Conservation (phyloP, 2,888 invertebrate species). For the Theristus sp. region DNA sequence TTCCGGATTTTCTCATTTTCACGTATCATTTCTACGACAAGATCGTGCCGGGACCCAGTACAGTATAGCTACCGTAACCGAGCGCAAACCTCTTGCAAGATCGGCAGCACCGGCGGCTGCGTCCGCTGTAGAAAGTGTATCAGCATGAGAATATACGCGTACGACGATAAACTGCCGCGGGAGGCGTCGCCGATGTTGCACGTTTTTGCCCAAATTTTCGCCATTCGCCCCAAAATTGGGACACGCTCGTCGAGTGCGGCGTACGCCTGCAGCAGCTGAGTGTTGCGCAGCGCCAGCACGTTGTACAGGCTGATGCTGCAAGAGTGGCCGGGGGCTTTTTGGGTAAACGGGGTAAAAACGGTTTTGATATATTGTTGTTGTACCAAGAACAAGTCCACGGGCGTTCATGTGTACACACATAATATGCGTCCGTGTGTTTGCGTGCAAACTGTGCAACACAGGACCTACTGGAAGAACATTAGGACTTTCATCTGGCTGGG, state of each 20-base stretch:
- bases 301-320: slow-evolving; percentile 41
- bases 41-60: too few species aligned
- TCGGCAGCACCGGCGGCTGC: slow-evolving; percentile 41
- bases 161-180: slow-evolving; percentile 43
- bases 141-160: slow-evolving; percentile 43
- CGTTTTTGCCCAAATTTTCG: slow-evolving; percentile 4
- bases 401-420: too few species aligned
- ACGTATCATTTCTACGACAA: too few species aligned
- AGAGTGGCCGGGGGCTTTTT: not conserved
- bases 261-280: slow-evolving; percentile 38
- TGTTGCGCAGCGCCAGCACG: slow-evolving; percentile 40
- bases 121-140: slow-evolving; percentile 42
- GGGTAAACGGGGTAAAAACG: too few species aligned
- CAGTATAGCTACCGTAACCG: too few species aligned
- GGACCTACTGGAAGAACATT: too few species aligned
- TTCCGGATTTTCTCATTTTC: too few species aligned
- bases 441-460: too few species aligned
- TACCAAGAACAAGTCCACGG: too few species aligned
- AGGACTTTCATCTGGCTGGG: too few species aligned
- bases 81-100: slow-evolving; percentile 39
- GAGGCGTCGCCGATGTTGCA: slow-evolving; percentile 38
- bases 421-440: too few species aligned
- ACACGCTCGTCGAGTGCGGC: slow-evolving; percentile 38
- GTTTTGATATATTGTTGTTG: too few species aligned
- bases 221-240: slow-evolving; percentile 27